Evolutionary conservation across 2,797 vertebrate genomes (phyloP).

Genomic region (Sebastes trivittatus): DNA sequence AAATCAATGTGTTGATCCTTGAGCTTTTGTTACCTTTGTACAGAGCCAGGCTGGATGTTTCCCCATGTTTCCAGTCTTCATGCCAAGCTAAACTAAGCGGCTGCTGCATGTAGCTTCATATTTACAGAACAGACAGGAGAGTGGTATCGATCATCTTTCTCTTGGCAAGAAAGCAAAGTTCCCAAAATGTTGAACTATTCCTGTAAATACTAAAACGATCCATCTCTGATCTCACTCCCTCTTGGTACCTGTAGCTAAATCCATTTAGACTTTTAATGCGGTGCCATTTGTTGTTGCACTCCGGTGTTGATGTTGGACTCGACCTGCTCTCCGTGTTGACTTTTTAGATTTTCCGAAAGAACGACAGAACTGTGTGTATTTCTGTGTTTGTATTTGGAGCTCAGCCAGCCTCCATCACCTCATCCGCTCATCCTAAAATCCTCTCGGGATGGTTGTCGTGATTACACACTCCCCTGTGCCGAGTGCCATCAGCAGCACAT

Average conservation of each 20-base stretch:
- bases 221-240: neutral
- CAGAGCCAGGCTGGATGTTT: neutral
- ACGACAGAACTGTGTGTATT: neutral
- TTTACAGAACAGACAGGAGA: neutral
- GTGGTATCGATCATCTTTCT: neutral
- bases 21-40: too few relatives aligned
- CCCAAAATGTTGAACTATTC: neutral
- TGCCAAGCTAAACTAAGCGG: neutral
- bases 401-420: conserved; percentile 29
- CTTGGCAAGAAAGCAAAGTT: neutral
- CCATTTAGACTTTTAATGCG: neutral
- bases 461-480: conserved; percentile 48
- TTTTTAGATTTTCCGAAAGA: neutral
- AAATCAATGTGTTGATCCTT: neutral
- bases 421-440: conserved; percentile 42
- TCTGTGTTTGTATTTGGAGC: conserved; percentile 19
- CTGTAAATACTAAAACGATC: neutral
- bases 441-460: conserved; percentile 43
- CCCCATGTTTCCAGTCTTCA: neutral
- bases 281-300: neutral
- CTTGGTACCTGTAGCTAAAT: neutral
- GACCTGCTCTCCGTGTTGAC: neutral
- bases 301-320: neutral
- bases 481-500: conserved; percentile 51
- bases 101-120: neutral